Conservation (phyloP, 2,888 invertebrate genomes). For the Caenorhabditis angaria region DNA sequence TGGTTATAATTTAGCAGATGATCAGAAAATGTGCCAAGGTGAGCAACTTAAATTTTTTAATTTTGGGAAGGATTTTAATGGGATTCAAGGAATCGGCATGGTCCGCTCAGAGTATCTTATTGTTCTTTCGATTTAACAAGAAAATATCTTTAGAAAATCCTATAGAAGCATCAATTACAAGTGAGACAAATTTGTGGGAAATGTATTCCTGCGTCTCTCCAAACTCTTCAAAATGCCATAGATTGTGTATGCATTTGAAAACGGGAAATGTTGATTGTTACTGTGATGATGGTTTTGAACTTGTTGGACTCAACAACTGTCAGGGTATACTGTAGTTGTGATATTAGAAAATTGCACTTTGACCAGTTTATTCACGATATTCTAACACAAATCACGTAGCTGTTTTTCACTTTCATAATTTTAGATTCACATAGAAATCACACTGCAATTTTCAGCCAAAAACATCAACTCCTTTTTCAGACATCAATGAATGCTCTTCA, state of each 20-base stretch:
- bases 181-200: slow-evolving; percentile 27
- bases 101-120: too few species aligned
- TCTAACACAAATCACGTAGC: not conserved
- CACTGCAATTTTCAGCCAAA: not conserved
- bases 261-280: slow-evolving; percentile 56
- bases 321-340: slow-evolving; percentile 31
- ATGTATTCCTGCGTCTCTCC: slow-evolving; percentile 50
- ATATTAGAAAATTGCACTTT: not conserved
- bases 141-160: not conserved
- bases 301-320: slow-evolving; percentile 44
- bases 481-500: slow-evolving; percentile 84
- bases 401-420: not conserved
- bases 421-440: not conserved
- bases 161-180: slow-evolving; percentile 6
- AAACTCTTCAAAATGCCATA: slow-evolving; percentile 55
- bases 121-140: too few species aligned
- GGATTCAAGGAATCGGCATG: not conserved
- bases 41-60: not conserved
- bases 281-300: slow-evolving; percentile 55
- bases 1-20: slow-evolving; percentile 58
- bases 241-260: slow-evolving; percentile 58
- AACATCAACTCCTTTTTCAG: slow-evolving; percentile 74
- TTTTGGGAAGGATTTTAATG: slow-evolving; percentile 7
- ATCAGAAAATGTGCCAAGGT: slow-evolving; percentile 68
- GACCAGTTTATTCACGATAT: not conserved